These are phyloP conservation scores for Megaustenia siamemsis DNA, from an alignment of 2,888 invertebrate species.

Conservation along the genomic window DNA sequence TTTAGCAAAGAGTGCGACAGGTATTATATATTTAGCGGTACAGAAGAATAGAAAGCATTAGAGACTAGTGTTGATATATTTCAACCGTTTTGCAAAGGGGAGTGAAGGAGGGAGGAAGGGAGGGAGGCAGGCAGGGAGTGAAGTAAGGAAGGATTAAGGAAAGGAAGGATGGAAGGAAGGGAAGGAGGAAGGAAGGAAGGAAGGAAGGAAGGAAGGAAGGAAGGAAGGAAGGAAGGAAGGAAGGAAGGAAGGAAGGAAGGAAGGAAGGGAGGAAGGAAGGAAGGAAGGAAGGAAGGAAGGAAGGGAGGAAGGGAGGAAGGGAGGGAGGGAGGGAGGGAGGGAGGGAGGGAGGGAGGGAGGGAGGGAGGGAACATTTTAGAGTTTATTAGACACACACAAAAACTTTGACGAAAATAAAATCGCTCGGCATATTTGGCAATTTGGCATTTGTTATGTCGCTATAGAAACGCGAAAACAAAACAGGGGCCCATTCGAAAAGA, in stretches of 20 bases:
- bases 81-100: too few relatives aligned
- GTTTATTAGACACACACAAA: too few relatives aligned
- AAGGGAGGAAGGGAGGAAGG: constrained; percentile 26
- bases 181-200: background rate
- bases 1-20: too few relatives aligned
- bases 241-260: background rate
- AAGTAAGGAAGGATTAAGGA: background rate
- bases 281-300: constrained; percentile 11
- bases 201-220: background rate
- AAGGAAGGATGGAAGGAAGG: background rate
- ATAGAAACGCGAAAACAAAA: too few relatives aligned
- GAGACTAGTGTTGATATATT: too few relatives aligned
- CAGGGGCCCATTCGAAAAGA: too few relatives aligned
- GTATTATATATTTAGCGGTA: too few relatives aligned
- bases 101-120: background rate
- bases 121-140: background rate
- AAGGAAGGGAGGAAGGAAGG: constrained; percentile 17
- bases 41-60: too few relatives aligned
- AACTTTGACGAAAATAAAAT: too few relatives aligned
- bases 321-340: background rate
- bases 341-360: background rate
- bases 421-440: too few relatives aligned
- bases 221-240: background rate
- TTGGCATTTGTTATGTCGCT: too few relatives aligned
- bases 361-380: background rate